phyloP scores from a whole-genome alignment of 2,113 vertebrate genomes.

The Coptodon rendalli region DNA sequence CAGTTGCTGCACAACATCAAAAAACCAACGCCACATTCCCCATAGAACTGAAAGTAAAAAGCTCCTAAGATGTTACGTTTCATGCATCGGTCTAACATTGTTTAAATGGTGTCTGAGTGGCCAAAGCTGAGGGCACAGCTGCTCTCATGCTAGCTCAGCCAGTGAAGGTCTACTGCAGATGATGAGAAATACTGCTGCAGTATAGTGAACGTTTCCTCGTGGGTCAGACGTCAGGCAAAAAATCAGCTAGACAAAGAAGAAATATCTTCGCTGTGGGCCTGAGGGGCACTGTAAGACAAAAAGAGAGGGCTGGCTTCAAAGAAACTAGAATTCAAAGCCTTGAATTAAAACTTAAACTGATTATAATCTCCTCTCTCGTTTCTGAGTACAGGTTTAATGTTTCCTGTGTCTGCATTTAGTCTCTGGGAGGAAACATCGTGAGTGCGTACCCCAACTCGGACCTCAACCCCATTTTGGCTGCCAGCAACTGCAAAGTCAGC shows the following conservation, averaged over 20 bases:
- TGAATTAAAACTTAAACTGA: not conserved
- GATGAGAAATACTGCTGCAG: not conserved
- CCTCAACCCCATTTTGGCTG: slow-evolving; percentile 84
- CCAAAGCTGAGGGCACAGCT: not conserved
- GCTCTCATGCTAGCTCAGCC: not conserved
- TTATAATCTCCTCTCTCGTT: not conserved
- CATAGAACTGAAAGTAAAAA: not conserved
- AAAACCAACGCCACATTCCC: not conserved
- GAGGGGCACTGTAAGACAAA: not conserved
- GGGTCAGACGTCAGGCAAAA: not conserved
- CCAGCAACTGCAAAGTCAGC: slow-evolving; percentile 73
- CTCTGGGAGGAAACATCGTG: slow-evolving; percentile 84
- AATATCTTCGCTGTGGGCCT: not conserved
- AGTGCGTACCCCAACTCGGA: slow-evolving; percentile 85
- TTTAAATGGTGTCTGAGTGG: not conserved
- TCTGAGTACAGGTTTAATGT: not conserved
- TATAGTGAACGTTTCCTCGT: not conserved
- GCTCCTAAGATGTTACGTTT: not conserved
- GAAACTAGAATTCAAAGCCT: not conserved
- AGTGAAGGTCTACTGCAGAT: not conserved
- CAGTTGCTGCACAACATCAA: not conserved
- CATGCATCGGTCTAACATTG: not conserved
- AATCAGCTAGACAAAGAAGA: not conserved
- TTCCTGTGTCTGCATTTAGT: slow-evolving; percentile 51
- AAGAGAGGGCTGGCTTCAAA: not conserved